A percentile compares a stretch with the other conserved stretches of the same genome.
Evolutionary conservation across 2,888 invertebrate genomes (phyloP).

Genomic region (Ptychoptera contaminata): DNA sequence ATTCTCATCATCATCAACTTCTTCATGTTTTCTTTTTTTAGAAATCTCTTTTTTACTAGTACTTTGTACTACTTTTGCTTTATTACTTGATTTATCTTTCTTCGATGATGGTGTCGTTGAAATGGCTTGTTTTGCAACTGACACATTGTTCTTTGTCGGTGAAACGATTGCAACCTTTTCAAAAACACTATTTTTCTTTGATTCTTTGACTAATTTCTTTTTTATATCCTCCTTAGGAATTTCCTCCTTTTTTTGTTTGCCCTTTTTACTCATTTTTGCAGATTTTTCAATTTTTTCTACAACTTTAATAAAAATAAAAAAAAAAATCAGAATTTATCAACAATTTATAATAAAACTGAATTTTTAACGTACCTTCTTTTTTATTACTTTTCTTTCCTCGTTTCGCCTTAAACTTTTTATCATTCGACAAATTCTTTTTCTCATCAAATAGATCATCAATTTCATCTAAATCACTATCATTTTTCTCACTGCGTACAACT

Average conservation of each 20-base stretch:
- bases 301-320: too few relatives aligned
- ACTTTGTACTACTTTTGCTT: constrained; percentile 9
- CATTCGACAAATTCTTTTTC: too few relatives aligned
- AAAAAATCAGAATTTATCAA: too few relatives aligned
- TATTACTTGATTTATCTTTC: constrained; percentile 12
- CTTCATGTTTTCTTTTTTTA: constrained; percentile 19
- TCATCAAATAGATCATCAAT: constrained; percentile 1
- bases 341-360: constrained; percentile 11
- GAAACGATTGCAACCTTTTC: constrained; percentile 9
- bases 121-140: constrained; percentile 21
- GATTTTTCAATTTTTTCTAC: too few relatives aligned
- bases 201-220: constrained; percentile 10
- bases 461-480: constrained; percentile 22
- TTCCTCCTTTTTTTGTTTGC: constrained; percentile 12
- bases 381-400: constrained; percentile 13
- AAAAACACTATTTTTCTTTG: constrained; percentile 7
- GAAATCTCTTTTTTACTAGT: neutral
- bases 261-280: too few relatives aligned
- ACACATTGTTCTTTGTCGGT: constrained; percentile 27
- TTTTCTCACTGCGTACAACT: neutral
- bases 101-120: constrained; percentile 32
- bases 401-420: constrained; percentile 3
- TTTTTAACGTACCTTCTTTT: constrained; percentile 8
- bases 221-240: constrained; percentile 7
- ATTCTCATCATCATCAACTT: constrained; percentile 12